Evolutionary conservation across 2,113 vertebrate species (phyloP), one percentile per base, ranked within the genome.

Genomic region (Propithecus coquereli): DNA sequence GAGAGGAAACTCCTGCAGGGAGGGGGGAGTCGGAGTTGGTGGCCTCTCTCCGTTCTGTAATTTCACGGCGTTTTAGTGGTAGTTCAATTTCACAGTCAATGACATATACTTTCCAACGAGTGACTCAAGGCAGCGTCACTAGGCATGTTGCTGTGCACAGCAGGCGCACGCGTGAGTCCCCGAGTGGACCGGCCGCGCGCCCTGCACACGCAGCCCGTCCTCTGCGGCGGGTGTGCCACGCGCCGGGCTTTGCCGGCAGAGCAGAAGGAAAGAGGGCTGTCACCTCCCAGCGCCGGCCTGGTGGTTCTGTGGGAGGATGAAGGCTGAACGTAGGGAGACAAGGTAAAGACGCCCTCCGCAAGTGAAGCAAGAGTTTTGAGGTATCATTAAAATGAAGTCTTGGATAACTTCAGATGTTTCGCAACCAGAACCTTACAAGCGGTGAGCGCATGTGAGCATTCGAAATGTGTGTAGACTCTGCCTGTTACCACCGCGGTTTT

Each of bases 101-200:
- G 52, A 87, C 61, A 27, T 73, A 3, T 1, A 22, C 50, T 59
- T 84, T 76, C 37, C 34, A 50, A 1, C 4, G 34, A 50, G 3
- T 27, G 66, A 18, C 61, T 85, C 20, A 37, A 43, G 86, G 22
- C 45, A 16, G 37, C 52, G 81, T 79, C 16, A 23, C 37, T 37
- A 54, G 80, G 57, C 3, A 0, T 16, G 12, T 18, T 43, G 37
- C 79, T 37, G 25, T 10, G 27, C 17, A 57, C 3, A 11, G 20
- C 23, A 37, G 45, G 18, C 5, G 6, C 71, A 76, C 13, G 0
- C 8, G 18, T 6, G 27, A 23, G 66, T 52, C 27, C 0, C 32
- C 4, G 16, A 70, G 20, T 45, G n/a, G 34, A 25, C 4, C 25
- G 43, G 18, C n/a, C 5, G 0, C 0, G 40, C 18, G 23, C 43